Evolutionary conservation across 2,888 invertebrate species (phyloP).

Genomic region (Lordiphosa andalusiaca): DNA sequence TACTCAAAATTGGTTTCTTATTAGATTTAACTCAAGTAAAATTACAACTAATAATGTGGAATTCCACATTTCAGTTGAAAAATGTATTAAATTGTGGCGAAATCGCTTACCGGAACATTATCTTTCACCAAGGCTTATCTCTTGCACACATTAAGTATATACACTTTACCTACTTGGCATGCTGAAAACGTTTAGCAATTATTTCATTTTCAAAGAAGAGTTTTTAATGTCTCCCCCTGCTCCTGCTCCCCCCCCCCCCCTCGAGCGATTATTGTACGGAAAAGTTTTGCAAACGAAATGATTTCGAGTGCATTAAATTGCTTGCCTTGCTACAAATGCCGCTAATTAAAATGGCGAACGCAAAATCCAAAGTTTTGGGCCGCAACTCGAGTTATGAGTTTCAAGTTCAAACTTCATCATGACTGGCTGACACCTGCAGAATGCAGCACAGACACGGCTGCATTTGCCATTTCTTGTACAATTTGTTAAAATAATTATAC

Average conservation of each 20-base stretch:
- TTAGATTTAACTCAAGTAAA: no score
- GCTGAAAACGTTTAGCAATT: constrained; percentile 67
- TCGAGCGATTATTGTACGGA: constrained; percentile 33
- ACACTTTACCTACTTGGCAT: constrained; percentile 52
- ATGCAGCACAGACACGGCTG: constrained; percentile 8
- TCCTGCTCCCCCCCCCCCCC: background rate
- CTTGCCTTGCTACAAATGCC: constrained; percentile 69
- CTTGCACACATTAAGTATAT: constrained; percentile 18
- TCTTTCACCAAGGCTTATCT: constrained; percentile 1
- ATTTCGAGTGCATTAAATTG: constrained; percentile 74
- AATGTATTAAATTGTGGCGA: no score
- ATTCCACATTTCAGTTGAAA: no score
- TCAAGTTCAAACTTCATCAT: constrained; percentile 15
- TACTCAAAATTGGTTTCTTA: no score
- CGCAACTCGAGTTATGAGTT: constrained; percentile 49
- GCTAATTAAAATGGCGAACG: constrained; percentile 66
- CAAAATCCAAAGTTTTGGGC: constrained; percentile 46
- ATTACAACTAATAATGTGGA: no score
- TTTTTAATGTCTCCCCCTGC: constrained; percentile 16
- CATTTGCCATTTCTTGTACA: constrained; percentile 51
- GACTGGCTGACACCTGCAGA: constrained; percentile 18
- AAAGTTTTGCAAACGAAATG: constrained; percentile 54
- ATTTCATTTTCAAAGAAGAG: constrained; percentile 56
- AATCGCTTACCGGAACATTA: background rate
- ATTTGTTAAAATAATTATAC: constrained; percentile 72